Base-by-base conservation (phyloP, 2,888 invertebrate species). In the Chloroclystis v-ata region DNA sequence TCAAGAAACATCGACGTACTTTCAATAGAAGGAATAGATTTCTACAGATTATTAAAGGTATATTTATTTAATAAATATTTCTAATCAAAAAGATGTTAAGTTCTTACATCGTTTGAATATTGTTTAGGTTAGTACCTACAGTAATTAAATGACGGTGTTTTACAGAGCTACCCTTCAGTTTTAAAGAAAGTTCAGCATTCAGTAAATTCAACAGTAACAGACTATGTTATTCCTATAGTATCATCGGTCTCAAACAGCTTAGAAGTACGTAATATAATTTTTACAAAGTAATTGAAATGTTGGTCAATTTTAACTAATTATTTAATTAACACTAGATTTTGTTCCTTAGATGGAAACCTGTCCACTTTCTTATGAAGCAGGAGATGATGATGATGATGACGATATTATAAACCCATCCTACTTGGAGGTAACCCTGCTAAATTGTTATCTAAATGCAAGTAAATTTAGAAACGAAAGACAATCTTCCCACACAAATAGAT, bases 1-100 rank as follows among this genome's bases (percentile, higher is more conserved):
- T 78, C 85, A 1, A 77, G 83, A 47, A 89, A 89, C 58, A 82
- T 86, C 42, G 89, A 89, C 59, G 67, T 89, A 29, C 61, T 89
- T 10, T 74, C 76, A 43, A 84, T 89, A 37, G 61, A 77, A 48
- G 88, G 89, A 9, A 63, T 74, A n/a, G 82, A 81, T 29, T 89
- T 89, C 59, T 87, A 86, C 52, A 53, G 77, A 13, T 66, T 87
- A 16, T 67, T 85, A 26, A 88, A 88, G 75, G 82, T 89, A 63
- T 64, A 39, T 9, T 10, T 7, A 20, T 6, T 16, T 25, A 26
- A 10, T 28, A 14, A 33, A n/a, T n/a, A n/a, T n/a, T n/a, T n/a
- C n/a, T n/a, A n/a, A n/a, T n/a, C n/a, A n/a, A n/a, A n/a, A n/a
- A n/a, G n/a, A n/a, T n/a, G n/a, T n/a, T n/a, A n/a, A n/a, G n/a